Conservation (phyloP, 2,888 invertebrate species). For the Drosophila cracens region DNA sequence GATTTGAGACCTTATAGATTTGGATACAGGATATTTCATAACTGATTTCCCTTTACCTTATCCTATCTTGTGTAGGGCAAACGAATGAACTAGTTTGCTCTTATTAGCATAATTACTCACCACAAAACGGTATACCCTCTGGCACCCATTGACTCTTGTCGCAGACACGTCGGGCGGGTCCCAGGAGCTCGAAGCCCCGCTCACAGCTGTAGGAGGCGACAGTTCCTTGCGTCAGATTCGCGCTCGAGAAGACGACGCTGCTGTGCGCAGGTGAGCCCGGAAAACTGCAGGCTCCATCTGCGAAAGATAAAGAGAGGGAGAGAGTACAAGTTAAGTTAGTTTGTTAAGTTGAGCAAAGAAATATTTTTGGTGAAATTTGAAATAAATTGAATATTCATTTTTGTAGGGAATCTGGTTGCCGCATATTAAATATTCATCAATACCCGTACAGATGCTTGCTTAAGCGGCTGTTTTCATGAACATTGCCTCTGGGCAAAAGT, state of each 20-base stretch:
- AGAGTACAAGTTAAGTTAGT: slow-evolving; percentile 5
- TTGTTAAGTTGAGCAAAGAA: slow-evolving; percentile 17
- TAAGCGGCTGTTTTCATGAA: slow-evolving; percentile 20
- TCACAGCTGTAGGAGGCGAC: slow-evolving; percentile 95
- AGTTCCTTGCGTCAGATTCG: slow-evolving; percentile 85
- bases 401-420: slow-evolving; percentile 21
- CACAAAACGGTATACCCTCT: slow-evolving; percentile 97
- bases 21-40: background rate
- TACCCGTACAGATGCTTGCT: slow-evolving; percentile 16
- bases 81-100: background rate
- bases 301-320: slow-evolving; percentile 30
- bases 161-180: slow-evolving; percentile 92
- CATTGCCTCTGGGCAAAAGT: background rate
- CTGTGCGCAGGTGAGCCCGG: slow-evolving; percentile 97
- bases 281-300: slow-evolving; percentile 89
- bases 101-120: slow-evolving; percentile 88
- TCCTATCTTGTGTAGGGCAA: background rate
- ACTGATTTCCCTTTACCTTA: background rate
- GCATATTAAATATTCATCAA: slow-evolving; percentile 51
- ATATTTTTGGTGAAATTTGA: slow-evolving; percentile 47
- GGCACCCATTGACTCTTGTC: slow-evolving; percentile 93
- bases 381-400: slow-evolving; percentile 44
- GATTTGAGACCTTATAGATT: background rate
- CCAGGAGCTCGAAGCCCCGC: slow-evolving; percentile 95
- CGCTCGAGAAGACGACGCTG: slow-evolving; percentile 91